These are phyloP conservation scores for Melanotaenia parkinsoni DNA, from an alignment of 2,797 vertebrate species.

Conservation along the genomic window DNA sequence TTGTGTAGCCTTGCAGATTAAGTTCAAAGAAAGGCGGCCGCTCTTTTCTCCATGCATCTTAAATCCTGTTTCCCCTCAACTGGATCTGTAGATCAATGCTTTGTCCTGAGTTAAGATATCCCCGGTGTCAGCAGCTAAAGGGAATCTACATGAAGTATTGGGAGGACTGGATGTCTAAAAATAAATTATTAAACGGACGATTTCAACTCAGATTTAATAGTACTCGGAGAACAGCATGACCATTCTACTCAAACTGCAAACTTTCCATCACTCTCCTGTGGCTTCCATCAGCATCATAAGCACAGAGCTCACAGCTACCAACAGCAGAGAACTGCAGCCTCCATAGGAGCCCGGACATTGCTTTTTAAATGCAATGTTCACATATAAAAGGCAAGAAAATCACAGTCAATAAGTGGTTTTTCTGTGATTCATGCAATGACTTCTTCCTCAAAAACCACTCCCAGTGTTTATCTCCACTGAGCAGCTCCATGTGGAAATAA, in stretches of 20 bases:
- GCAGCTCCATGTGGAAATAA: slow-evolving; percentile 57
- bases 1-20: slow-evolving; percentile 84
- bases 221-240: slow-evolving; percentile 53
- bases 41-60: slow-evolving; percentile 76
- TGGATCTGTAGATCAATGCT: slow-evolving; percentile 77
- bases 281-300: slow-evolving; percentile 37
- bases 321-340: slow-evolving; percentile 28
- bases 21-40: slow-evolving; percentile 79
- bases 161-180: slow-evolving; percentile 60
- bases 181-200: slow-evolving; percentile 67
- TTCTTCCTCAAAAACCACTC: slow-evolving; percentile 50
- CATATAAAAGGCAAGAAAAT: slow-evolving; percentile 62
- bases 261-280: slow-evolving; percentile 52
- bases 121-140: slow-evolving; percentile 71
- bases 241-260: slow-evolving; percentile 49
- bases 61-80: slow-evolving; percentile 80
- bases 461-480: slow-evolving; percentile 65
- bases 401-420: slow-evolving; percentile 50
- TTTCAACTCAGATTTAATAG: slow-evolving; percentile 65
- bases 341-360: slow-evolving; percentile 13
- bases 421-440: slow-evolving; percentile 51
- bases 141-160: slow-evolving; percentile 56
- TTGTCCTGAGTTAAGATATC: slow-evolving; percentile 60
- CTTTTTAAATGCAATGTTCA: slow-evolving; percentile 32
- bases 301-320: slow-evolving; percentile 38